A percentile compares a stretch with the other conserved stretches of the same genome.
Evolutionary conservation across 2,113 vertebrate genomes (phyloP).

Genomic region (Brachypteracias leptosomus): DNA sequence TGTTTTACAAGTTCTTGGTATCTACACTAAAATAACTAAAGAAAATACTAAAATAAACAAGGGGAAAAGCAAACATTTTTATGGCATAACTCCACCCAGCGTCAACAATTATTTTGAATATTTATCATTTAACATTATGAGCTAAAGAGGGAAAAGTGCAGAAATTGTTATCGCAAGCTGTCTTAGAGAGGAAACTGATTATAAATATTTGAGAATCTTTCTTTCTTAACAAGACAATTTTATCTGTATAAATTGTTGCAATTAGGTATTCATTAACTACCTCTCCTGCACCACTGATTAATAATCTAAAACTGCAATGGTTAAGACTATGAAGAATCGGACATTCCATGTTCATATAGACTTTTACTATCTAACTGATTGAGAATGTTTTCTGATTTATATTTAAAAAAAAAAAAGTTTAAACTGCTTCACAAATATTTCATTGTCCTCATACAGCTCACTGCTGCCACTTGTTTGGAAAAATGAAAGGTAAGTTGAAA

Average conservation of each 20-base stretch:
- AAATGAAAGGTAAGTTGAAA: constrained; percentile 70
- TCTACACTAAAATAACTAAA: not conserved
- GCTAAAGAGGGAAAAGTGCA: not conserved
- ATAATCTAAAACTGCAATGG: not conserved
- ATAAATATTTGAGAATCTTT: not conserved
- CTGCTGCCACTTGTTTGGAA: constrained; percentile 67
- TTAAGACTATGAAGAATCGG: not conserved
- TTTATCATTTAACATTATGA: not conserved
- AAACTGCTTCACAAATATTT: constrained; percentile 52
- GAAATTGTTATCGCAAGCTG: not conserved
- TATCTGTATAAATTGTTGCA: not conserved
- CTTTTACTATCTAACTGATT: not conserved
- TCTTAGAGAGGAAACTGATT: not conserved
- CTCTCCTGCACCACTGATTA: not conserved
- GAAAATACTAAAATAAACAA: not conserved
- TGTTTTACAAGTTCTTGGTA: not conserved
- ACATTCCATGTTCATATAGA: not conserved
- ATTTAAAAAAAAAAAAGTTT: not conserved
- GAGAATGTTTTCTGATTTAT: constrained; percentile 15
- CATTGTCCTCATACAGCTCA: constrained; percentile 27
- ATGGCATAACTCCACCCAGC: not conserved
- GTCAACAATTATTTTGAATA: not conserved
- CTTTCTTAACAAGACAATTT: not conserved
- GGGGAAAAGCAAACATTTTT: not conserved
- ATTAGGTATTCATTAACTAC: not conserved